phyloP scores from a whole-genome alignment of 2,888 invertebrate genomes.

The Actias luna region DNA sequence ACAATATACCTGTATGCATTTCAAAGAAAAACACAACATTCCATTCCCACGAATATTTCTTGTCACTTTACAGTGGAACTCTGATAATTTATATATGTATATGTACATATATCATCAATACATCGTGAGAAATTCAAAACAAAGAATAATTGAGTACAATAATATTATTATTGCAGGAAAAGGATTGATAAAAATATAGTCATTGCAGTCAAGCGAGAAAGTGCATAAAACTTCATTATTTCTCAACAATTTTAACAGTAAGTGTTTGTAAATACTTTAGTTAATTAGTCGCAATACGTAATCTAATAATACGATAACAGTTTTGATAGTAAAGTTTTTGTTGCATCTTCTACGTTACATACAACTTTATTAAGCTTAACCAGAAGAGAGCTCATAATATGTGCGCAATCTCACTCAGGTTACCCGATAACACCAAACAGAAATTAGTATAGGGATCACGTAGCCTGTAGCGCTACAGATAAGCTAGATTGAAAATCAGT shows the following conservation, averaged over 20 bases:
- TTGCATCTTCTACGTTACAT: too few relatives aligned
- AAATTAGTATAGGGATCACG: conserved; percentile 47
- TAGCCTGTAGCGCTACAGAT: conserved; percentile 28
- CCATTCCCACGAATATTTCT: conserved; percentile 12
- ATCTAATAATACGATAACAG: too few relatives aligned
- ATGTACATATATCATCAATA: too few relatives aligned
- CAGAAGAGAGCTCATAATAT: conserved; percentile 19
- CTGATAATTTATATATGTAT: neutral
- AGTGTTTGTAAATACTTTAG: neutral
- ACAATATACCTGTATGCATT: neutral
- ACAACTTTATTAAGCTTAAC: neutral
- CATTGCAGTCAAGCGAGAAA: neutral
- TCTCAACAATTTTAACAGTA: neutral
- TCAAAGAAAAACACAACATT: conserved; percentile 9
- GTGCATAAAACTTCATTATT: too few relatives aligned
- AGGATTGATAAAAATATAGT: neutral
- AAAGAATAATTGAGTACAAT: neutral
- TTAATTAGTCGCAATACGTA: too few relatives aligned
- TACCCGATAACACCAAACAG: conserved; percentile 30
- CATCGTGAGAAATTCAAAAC: neutral
- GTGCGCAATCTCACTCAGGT: conserved; percentile 37
- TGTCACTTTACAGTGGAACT: conserved; percentile 1
- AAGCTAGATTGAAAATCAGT: conserved; percentile 21
- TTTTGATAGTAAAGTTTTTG: too few relatives aligned
- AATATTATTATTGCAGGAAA: neutral